phyloP scores from a whole-genome alignment of 2,888 invertebrate genomes.

The Diaperis boleti region DNA sequence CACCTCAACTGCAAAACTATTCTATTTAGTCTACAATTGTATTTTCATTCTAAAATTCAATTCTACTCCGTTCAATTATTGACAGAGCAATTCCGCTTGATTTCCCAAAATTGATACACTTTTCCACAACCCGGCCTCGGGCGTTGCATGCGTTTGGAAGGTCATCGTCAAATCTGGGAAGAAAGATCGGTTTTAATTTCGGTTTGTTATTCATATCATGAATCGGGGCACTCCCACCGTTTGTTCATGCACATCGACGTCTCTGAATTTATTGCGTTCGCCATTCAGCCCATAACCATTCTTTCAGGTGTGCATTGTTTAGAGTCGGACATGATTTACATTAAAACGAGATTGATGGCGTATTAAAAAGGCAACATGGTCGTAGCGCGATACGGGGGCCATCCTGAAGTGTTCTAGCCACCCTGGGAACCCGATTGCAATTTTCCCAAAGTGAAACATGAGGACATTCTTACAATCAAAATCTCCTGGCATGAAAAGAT shows the following conservation, averaged over 20 bases:
- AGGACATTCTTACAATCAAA: no score
- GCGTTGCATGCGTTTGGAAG: slow-evolving; percentile 22
- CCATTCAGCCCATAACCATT: slow-evolving; percentile 38
- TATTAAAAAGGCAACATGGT: slow-evolving; percentile 31
- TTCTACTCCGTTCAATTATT: no score
- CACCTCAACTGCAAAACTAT: no score
- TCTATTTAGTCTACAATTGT: no score
- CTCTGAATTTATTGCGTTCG: slow-evolving; percentile 38
- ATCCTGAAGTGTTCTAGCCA: no score
- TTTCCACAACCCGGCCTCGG: neutral
- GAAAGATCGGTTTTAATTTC: slow-evolving; percentile 33
- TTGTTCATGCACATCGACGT: slow-evolving; percentile 39
- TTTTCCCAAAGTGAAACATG: no score
- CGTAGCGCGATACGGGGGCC: no score
- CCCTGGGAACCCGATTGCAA: no score
- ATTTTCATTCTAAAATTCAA: no score
- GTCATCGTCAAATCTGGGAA: slow-evolving; percentile 27
- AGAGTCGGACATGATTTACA: slow-evolving; percentile 41
- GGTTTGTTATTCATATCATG: slow-evolving; percentile 36
- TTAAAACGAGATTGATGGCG: slow-evolving; percentile 42
- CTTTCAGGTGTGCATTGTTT: slow-evolving; percentile 42
- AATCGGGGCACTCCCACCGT: slow-evolving; percentile 34
- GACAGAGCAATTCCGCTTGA: no score
- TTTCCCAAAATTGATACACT: no score
- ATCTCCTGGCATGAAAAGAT: no score